Percentiles rank a stretch among this genome's conserved stretches.
phyloP scores from a whole-genome alignment of 2,113 vertebrate genomes.

The Nyctibius bracteatus region DNA sequence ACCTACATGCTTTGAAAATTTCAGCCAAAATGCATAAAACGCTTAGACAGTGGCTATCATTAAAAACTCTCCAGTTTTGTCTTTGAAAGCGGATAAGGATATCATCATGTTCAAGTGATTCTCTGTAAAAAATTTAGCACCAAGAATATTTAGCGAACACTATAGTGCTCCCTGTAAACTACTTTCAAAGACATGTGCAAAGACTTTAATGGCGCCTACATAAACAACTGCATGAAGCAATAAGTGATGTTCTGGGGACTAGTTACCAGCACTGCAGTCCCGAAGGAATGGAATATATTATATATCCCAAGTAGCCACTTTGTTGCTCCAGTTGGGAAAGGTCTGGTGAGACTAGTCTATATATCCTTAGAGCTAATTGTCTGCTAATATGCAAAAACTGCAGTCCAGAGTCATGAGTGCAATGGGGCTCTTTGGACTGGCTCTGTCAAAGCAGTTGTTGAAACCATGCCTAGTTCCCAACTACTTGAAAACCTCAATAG shows the following conservation, averaged over 20 bases:
- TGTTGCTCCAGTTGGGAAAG: background rate
- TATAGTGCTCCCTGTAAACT: background rate
- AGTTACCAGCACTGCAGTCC: background rate
- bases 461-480: background rate
- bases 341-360: background rate
- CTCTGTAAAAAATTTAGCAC: constrained; percentile 17
- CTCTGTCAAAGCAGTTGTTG: background rate
- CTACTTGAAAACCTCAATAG: background rate
- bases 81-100: constrained; percentile 53
- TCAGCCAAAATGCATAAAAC: constrained; percentile 58
- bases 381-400: background rate
- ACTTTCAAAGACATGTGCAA: constrained; percentile 9
- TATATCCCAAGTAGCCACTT: background rate
- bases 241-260: background rate
- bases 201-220: background rate
- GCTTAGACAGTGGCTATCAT: constrained; percentile 13
- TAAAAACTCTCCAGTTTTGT: constrained; percentile 34
- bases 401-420: background rate
- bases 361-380: background rate
- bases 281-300: background rate
- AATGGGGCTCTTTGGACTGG: background rate
- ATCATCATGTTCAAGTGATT: constrained; percentile 36
- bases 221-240: constrained; percentile 18
- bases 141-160: background rate
- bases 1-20: constrained; percentile 53